Evolutionary conservation across 2,113 vertebrate genomes (phyloP).

Genomic region (Salminus brasiliensis): DNA sequence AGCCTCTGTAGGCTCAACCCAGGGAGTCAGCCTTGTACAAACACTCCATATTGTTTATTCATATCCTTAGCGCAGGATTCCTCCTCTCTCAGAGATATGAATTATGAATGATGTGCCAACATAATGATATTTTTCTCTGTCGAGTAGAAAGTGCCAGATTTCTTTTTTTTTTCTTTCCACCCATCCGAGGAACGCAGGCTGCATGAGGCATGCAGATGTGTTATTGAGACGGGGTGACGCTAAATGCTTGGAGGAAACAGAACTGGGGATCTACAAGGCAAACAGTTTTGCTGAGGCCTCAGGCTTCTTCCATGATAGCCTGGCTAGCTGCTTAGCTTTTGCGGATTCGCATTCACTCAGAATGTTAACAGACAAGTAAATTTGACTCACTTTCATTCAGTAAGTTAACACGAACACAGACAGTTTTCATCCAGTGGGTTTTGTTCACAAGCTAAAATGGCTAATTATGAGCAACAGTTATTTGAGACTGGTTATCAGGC

Average conservation of each 20-base stretch:
- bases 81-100: constrained; percentile 37
- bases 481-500: too few species aligned
- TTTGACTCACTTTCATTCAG: too few species aligned
- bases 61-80: constrained; percentile 48
- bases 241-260: constrained; percentile 15
- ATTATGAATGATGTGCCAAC: constrained; percentile 41
- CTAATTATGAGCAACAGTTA: too few species aligned
- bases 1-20: background rate
- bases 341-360: background rate
- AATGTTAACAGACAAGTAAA: background rate
- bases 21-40: constrained; percentile 35
- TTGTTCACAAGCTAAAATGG: too few species aligned
- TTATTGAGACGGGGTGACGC: constrained; percentile 8
- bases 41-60: constrained; percentile 65
- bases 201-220: constrained; percentile 17
- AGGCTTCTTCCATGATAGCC: background rate
- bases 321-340: background rate
- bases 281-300: constrained; percentile 51
- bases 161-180: background rate
- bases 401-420: too few species aligned
- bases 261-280: constrained; percentile 61
- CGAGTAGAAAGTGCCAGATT: constrained; percentile 13
- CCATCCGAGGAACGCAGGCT: background rate
- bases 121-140: constrained; percentile 26
- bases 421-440: background rate